Evolutionary conservation across 2,888 invertebrate species (phyloP).

Genomic region (Diplolepis rosae): DNA sequence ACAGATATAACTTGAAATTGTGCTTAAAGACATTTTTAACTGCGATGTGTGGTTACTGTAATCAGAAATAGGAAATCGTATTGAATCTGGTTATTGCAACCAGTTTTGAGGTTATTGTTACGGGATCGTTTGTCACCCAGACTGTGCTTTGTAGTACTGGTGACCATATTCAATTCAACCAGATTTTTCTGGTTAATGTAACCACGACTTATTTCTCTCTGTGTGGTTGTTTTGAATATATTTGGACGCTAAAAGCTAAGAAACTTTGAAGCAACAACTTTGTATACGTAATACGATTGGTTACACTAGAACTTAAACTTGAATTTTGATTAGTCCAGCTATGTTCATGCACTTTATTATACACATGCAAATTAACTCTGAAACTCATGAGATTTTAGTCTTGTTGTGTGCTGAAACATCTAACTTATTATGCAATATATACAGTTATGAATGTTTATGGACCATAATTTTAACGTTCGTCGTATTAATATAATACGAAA

Average conservation of each 20-base stretch:
- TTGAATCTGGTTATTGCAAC: too few species aligned
- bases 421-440: conserved; percentile 9
- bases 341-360: conserved; percentile 13
- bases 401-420: neutral
- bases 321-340: neutral
- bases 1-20: too few species aligned
- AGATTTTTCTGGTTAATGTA: too few species aligned
- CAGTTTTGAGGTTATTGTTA: too few species aligned
- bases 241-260: neutral
- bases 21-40: too few species aligned
- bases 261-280: neutral
- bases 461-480: neutral
- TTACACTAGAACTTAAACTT: neutral
- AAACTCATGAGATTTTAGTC: neutral
- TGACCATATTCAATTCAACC: too few species aligned
- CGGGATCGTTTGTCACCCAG: too few species aligned
- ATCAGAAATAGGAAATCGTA: too few species aligned
- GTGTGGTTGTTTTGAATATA: too few species aligned
- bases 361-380: neutral
- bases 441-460: neutral
- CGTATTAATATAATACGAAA: neutral
- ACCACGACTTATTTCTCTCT: too few species aligned
- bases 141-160: too few species aligned
- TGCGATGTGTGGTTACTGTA: too few species aligned
- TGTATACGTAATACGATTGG: neutral